Evolutionary conservation across 23 tunicate species (phyloP).

Genomic region (Corella eumyota): DNA sequence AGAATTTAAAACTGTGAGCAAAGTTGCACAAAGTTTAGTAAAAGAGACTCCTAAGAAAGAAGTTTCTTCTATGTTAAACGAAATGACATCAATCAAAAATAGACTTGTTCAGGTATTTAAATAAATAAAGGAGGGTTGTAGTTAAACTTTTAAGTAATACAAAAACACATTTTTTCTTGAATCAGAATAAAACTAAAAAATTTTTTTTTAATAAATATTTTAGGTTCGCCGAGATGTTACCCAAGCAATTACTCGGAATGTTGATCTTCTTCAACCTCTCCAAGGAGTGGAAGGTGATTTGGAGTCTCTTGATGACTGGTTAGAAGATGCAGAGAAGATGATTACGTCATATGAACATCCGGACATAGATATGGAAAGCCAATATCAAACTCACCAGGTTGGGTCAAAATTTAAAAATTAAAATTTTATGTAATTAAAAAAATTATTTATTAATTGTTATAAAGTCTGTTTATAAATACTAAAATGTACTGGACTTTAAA

Average conservation of each 20-base stretch:
- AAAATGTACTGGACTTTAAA: too few relatives aligned
- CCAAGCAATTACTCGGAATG: slow-evolving; percentile 9
- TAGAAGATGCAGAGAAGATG: slow-evolving; percentile 48
- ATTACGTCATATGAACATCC: slow-evolving; percentile 33
- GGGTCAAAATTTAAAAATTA: neutral
- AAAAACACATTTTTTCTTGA: too few relatives aligned
- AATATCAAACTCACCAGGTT: slow-evolving; percentile 58
- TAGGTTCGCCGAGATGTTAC: slow-evolving; percentile 43
- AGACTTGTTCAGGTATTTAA: slow-evolving; percentile 48
- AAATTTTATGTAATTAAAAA: too few relatives aligned
- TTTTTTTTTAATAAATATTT: too few relatives aligned
- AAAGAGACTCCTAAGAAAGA: slow-evolving; percentile 42
- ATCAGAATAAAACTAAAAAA: too few relatives aligned
- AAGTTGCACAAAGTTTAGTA: slow-evolving; percentile 56
- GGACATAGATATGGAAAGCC: slow-evolving; percentile 44
- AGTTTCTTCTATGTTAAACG: slow-evolving; percentile 45
- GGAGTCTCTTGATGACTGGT: slow-evolving; percentile 57
- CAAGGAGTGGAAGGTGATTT: slow-evolving; percentile 52
- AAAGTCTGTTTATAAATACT: too few relatives aligned
- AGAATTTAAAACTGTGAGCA: slow-evolving; percentile 57
- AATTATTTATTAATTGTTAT: too few relatives aligned
- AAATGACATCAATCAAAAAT: slow-evolving; percentile 66
- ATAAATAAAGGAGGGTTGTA: too few relatives aligned
- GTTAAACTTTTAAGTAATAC: too few relatives aligned
- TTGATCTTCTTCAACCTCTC: slow-evolving; percentile 51